Conservation (phyloP, 2,113 vertebrate genomes). For the Eolophus roseicapilla region DNA sequence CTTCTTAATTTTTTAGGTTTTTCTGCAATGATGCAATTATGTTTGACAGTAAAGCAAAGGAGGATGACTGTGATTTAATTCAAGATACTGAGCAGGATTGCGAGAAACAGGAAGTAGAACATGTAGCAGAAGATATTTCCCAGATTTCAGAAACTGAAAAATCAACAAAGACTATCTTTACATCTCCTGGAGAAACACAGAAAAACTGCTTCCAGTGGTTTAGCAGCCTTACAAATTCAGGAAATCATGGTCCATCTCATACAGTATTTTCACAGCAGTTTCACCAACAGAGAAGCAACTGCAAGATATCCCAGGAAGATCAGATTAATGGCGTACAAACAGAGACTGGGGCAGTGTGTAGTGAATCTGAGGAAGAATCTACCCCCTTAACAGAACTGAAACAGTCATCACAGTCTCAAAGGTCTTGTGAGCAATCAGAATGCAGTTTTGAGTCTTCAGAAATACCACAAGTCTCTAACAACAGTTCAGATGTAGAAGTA, state of each 20-base stretch:
- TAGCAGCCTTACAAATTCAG: constrained; percentile 10
- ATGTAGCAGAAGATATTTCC: neutral
- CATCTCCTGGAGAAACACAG: constrained; percentile 44
- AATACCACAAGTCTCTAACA: neutral
- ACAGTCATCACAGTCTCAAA: neutral
- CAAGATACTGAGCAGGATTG: neutral
- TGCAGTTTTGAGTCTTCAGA: neutral
- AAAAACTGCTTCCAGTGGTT: constrained; percentile 79
- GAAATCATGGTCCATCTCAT: neutral
- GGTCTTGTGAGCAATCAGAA: neutral
- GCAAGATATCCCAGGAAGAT: neutral
- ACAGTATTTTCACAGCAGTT: constrained; percentile 71
- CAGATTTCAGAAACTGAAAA: neutral
- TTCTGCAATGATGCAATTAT: constrained; percentile 70
- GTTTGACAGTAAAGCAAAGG: neutral
- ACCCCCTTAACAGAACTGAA: constrained; percentile 35
- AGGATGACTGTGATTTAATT: constrained; percentile 1
- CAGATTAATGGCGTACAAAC: neutral
- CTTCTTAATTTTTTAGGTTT: constrained; percentile 73
- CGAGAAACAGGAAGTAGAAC: neutral
- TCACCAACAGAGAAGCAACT: constrained; percentile 53
- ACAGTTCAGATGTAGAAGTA: constrained; percentile 56
- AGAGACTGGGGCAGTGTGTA: neutral
- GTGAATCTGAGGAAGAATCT: neutral
- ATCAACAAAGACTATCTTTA: neutral